phyloP scores from a whole-genome alignment of 2,888 invertebrate genomes.

The Euclidia mi region DNA sequence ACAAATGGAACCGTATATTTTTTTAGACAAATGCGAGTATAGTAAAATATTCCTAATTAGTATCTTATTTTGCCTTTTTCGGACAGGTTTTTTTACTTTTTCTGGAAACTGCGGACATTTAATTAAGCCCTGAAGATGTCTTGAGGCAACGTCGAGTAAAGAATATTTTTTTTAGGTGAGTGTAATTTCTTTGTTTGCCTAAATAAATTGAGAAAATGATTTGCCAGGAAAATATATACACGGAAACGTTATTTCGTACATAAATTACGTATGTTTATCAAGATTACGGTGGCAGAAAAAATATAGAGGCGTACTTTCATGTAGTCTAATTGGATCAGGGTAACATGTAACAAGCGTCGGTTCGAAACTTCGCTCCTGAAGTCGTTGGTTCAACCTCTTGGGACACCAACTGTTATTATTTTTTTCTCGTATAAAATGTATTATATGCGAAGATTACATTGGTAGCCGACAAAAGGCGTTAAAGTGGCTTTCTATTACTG shows the following conservation, averaged over 20 bases:
- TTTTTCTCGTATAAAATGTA: not conserved
- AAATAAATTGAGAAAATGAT: slow-evolving; percentile 13
- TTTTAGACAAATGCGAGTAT: slow-evolving; percentile 10
- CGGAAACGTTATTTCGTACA: slow-evolving; percentile 6
- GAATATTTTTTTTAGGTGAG: slow-evolving; percentile 7
- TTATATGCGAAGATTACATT: not conserved
- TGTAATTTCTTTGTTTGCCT: slow-evolving; percentile 6
- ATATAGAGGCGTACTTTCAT: slow-evolving; percentile 1
- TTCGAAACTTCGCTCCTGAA: not conserved
- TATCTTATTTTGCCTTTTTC: slow-evolving; percentile 17
- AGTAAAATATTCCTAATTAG: slow-evolving; percentile 28
- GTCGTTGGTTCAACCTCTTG: slow-evolving; percentile 3
- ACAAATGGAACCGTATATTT: slow-evolving; percentile 26
- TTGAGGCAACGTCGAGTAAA: slow-evolving; percentile 17
- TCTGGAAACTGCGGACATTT: too few relatives aligned
- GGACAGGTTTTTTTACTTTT: too few relatives aligned
- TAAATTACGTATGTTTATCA: slow-evolving; percentile 18
- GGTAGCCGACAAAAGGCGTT: not conserved
- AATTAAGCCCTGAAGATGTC: slow-evolving; percentile 17
- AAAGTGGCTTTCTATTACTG: too few relatives aligned
- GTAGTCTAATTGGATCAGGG: slow-evolving; percentile 2
- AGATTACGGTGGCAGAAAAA: slow-evolving; percentile 3
- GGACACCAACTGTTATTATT: not conserved
- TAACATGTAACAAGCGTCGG: slow-evolving; percentile 1
- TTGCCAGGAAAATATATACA: slow-evolving; percentile 22